These are phyloP conservation scores for Parnassius smintheus DNA, from an alignment of 2,888 invertebrate species.

Conservation along the genomic window DNA sequence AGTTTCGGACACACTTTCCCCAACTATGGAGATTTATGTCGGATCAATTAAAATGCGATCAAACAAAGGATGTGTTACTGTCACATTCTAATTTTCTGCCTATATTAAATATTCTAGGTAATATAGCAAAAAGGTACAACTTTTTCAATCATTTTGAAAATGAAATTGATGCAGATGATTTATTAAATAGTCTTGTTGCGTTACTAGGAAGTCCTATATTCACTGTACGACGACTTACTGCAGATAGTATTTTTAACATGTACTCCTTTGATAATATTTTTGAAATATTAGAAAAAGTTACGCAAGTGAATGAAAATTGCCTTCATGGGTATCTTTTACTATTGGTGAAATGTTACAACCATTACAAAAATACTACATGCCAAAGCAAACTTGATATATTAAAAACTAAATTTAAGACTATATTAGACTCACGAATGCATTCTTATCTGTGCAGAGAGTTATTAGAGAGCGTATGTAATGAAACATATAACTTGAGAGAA, in stretches of 20 bases:
- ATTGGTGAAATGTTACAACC: slow-evolving; percentile 44
- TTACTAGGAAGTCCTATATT: slow-evolving; percentile 69
- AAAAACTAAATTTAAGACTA: slow-evolving; percentile 36
- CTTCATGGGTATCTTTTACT: slow-evolving; percentile 64
- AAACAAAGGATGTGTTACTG: slow-evolving; percentile 43
- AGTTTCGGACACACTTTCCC: slow-evolving; percentile 68
- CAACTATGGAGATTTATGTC: slow-evolving; percentile 62
- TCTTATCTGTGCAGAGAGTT: slow-evolving; percentile 56
- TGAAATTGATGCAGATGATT: slow-evolving; percentile 37
- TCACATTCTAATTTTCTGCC: slow-evolving; percentile 69
- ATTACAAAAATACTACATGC: slow-evolving; percentile 35
- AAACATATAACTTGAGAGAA: slow-evolving; percentile 35
- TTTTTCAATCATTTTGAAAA: slow-evolving; percentile 45
- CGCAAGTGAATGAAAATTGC: slow-evolving; percentile 49
- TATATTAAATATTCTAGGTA: slow-evolving; percentile 66
- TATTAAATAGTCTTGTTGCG: slow-evolving; percentile 48
- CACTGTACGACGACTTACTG: slow-evolving; percentile 65
- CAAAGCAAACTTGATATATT: slow-evolving; percentile 36
- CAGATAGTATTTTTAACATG: slow-evolving; percentile 67
- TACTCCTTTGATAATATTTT: slow-evolving; percentile 47
- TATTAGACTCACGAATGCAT: slow-evolving; percentile 38
- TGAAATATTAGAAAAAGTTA: slow-evolving; percentile 10
- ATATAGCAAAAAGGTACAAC: slow-evolving; percentile 62
- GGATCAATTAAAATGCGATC: slow-evolving; percentile 43
- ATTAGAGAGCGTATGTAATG: slow-evolving; percentile 45